Percentiles rank a stretch among this genome's conserved stretches.
Evolutionary conservation across 2,797 vertebrate genomes (phyloP).

Genomic region (Clarias pachynema): DNA sequence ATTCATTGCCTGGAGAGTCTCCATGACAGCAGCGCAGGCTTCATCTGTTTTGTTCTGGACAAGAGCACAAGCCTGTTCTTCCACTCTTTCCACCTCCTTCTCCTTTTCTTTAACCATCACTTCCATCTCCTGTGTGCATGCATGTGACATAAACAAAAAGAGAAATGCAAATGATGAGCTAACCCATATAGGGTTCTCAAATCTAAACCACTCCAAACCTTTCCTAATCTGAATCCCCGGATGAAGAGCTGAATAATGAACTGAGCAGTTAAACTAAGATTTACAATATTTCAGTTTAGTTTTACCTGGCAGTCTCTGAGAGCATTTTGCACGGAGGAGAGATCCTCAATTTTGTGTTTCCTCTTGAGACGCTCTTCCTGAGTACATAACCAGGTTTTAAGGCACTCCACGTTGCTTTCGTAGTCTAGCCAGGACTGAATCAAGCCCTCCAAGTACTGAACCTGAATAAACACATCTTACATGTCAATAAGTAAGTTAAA

Average conservation of each 20-base stretch:
- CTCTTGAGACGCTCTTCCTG: constrained; percentile 89
- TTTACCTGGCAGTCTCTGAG: constrained; percentile 94
- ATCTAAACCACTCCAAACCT: not conserved
- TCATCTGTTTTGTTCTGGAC: constrained; percentile 87
- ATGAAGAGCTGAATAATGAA: not conserved
- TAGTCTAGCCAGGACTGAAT: constrained; percentile 91
- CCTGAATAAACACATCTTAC: constrained; percentile 72
- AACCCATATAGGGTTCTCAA: not conserved
- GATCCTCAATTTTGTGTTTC: constrained; percentile 88
- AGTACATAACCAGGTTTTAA: constrained; percentile 87
- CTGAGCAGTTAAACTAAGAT: not conserved
- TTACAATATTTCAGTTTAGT: not conserved
- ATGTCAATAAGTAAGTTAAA: not conserved
- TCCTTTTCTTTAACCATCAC: constrained; percentile 89
- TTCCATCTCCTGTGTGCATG: constrained; percentile 85
- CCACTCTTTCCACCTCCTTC: constrained; percentile 89
- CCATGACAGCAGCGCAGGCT: constrained; percentile 77
- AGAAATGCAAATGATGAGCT: not conserved
- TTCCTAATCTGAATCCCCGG: not conserved
- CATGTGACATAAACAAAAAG: not conserved
- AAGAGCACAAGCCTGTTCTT: constrained; percentile 84
- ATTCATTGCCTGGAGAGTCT: constrained; percentile 81
- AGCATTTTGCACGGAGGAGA: constrained; percentile 87
- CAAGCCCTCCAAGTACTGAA: constrained; percentile 86
- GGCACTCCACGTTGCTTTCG: constrained; percentile 84